These are phyloP conservation scores for Muscidifurax raptorellus DNA, from an alignment of 1,140 invertebrate species.

Conservation along the genomic window DNA sequence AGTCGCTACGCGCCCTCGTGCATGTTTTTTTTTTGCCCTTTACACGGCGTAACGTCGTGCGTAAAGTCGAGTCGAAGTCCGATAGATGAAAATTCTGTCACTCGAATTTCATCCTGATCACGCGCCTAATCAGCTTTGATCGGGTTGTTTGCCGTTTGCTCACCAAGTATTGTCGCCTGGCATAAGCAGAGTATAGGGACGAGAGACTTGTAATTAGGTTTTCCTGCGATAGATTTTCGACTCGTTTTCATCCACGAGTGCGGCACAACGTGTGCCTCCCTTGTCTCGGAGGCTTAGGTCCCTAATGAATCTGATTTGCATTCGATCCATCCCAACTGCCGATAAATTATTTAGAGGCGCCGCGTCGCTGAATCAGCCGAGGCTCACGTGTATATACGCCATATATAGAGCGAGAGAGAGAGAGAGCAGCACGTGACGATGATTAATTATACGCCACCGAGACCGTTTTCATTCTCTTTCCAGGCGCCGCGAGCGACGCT, in stretches of 20 bases:
- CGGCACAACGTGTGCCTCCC: conserved; percentile 25
- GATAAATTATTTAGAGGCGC: conserved; percentile 69
- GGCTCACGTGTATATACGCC: neutral
- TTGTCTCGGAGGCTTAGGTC: conserved; percentile 64
- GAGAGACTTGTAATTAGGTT: conserved; percentile 20
- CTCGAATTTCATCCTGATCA: neutral
- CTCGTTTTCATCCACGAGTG: neutral
- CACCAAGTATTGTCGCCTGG: too few species aligned
- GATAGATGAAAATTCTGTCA: conserved; percentile 30
- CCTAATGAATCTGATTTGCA: conserved; percentile 75
- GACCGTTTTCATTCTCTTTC: conserved; percentile 47
- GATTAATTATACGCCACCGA: conserved; percentile 43
- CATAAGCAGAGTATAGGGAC: too few species aligned
- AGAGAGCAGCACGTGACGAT: conserved; percentile 34
- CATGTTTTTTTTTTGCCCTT: conserved; percentile 12
- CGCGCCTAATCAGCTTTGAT: neutral
- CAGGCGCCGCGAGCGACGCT: neutral
- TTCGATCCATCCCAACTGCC: conserved; percentile 70
- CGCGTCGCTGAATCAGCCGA: conserved; percentile 36
- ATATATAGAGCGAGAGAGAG: neutral
- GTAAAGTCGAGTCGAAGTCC: conserved; percentile 36
- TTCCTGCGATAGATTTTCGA: conserved; percentile 16
- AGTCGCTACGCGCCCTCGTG: conserved; percentile 42
- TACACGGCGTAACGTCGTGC: neutral
- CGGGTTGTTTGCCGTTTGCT: neutral